A percentile compares a stretch with the other conserved stretches of the same genome.
Conservation (phyloP, 1,140 invertebrate genomes). For the Drosophila athabasca region DNA sequence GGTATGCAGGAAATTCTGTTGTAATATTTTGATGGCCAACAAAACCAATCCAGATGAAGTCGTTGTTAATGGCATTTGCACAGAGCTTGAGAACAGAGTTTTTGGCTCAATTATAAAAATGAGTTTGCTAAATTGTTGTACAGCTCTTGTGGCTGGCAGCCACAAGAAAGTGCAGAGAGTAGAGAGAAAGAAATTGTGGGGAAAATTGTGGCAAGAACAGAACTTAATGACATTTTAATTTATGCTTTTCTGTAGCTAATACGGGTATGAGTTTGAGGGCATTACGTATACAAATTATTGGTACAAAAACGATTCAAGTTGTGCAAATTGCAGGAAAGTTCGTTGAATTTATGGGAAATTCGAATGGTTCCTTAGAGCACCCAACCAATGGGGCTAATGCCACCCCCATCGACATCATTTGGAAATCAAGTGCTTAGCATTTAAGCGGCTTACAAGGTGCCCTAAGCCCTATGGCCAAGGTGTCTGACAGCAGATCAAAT, state of each 20-base stretch:
- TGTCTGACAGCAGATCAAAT: conserved; percentile 32
- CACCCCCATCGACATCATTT: conserved; percentile 30
- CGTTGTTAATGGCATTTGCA: conserved; percentile 34
- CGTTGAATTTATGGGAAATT: background rate
- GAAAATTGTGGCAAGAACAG: conserved; percentile 18
- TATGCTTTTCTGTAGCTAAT: conserved; percentile 12
- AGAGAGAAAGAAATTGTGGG: background rate
- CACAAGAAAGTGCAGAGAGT: background rate
- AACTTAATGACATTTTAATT: conserved; percentile 52
- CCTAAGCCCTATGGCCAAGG: conserved; percentile 38
- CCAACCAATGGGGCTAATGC: background rate
- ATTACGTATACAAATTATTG: conserved; percentile 1
- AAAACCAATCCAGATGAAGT: conserved; percentile 4
- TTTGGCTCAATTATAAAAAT: conserved; percentile 48
- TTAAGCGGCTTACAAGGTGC: conserved; percentile 46
- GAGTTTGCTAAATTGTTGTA: conserved; percentile 32
- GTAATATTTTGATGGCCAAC: conserved; percentile 6
- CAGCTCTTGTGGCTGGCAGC: background rate
- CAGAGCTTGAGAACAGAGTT: conserved; percentile 9
- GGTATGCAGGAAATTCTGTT: background rate
- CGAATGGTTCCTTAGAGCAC: background rate
- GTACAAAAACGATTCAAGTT: conserved; percentile 15
- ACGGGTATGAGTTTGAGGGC: background rate
- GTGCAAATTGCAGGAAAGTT: background rate
- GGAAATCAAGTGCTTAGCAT: conserved; percentile 44